phyloP scores from a whole-genome alignment of 2,113 vertebrate species.

The Platanista minor region DNA sequence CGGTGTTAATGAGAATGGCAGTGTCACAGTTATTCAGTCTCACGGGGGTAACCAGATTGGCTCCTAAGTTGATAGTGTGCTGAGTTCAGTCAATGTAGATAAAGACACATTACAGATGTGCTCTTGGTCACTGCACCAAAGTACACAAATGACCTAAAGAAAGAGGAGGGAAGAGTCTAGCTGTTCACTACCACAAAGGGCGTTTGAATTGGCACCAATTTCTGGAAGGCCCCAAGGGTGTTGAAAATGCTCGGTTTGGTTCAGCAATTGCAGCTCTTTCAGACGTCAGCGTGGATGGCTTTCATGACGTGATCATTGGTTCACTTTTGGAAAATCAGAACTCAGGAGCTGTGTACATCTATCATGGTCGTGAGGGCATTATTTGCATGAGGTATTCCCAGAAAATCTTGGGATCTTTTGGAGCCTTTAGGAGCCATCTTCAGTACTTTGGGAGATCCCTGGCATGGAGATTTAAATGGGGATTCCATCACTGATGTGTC shows the following conservation, averaged over 20 bases:
- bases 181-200: slow-evolving; percentile 90
- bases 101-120: slow-evolving; percentile 87
- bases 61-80: slow-evolving; percentile 92
- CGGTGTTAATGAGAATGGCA: slow-evolving; percentile 76
- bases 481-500: slow-evolving; percentile 89
- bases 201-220: slow-evolving; percentile 83
- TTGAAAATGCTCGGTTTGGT: slow-evolving; percentile 88
- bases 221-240: slow-evolving; percentile 83
- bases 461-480: slow-evolving; percentile 87
- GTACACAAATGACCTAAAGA: slow-evolving; percentile 91
- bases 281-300: slow-evolving; percentile 90
- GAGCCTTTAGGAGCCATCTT: slow-evolving; percentile 82
- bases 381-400: slow-evolving; percentile 87
- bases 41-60: slow-evolving; percentile 92
- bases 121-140: slow-evolving; percentile 92
- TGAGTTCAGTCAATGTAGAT: slow-evolving; percentile 90
- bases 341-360: slow-evolving; percentile 90
- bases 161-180: slow-evolving; percentile 90
- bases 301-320: slow-evolving; percentile 89
- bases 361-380: slow-evolving; percentile 86
- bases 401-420: slow-evolving; percentile 88
- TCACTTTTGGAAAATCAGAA: slow-evolving; percentile 89
- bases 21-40: slow-evolving; percentile 81
- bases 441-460: slow-evolving; percentile 92
- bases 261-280: slow-evolving; percentile 84